Base-by-base conservation (phyloP, 92 coral and sea anemone species). In the Nematostella vectensis region DNA sequence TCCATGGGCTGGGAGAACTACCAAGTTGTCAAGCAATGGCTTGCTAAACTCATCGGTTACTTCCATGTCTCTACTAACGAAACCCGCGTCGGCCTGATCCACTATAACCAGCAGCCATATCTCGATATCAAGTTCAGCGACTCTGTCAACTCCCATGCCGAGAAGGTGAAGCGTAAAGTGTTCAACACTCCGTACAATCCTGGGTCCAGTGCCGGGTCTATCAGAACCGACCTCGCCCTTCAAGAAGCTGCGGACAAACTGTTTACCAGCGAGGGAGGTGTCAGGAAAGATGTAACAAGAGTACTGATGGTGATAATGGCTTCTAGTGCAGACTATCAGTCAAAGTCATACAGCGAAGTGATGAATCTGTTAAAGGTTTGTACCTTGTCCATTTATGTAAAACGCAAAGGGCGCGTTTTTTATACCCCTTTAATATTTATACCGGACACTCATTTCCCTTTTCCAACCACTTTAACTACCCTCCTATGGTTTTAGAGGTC, bases 81-180 rank as follows among this genome's bases (percentile, higher is more conserved):
- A 18, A 78, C 97, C 18, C 95, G 85, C 59, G 82, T 89, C 50
- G 97, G 87, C 0, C 50, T 89, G 44, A 59, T 89, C 31, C 91
- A 81, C 60, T 89, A 73, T 75, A 85, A 83, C 62, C 58, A 85
- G 27, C 70, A 65, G 21, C 83, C 97, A 0, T 52, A 27, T 42
- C 50, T 89, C 25, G 89, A 85, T 68, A 85, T 82, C 30, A 65
- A 71, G 48, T 87, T 89, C 48, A 54, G 49, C 11, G 87, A 89
- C 27, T 25, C 83, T 1, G 54, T 83, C 1, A 65, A 70, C 15
- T 56, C 84, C 21, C 77, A 81, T 36, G 79, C 73, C 1, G 75
- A 53, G 16, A 44, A 69, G 10, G 81, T 93, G 8, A 83, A 72
- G 55, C 76, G 81, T 33, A 76, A 42, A 62, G 86, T 87, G 22